Percentiles rank a stretch among this genome's conserved stretches.
Conservation (phyloP, 1,140 invertebrate genomes). For the Diorhabda sublineata region DNA sequence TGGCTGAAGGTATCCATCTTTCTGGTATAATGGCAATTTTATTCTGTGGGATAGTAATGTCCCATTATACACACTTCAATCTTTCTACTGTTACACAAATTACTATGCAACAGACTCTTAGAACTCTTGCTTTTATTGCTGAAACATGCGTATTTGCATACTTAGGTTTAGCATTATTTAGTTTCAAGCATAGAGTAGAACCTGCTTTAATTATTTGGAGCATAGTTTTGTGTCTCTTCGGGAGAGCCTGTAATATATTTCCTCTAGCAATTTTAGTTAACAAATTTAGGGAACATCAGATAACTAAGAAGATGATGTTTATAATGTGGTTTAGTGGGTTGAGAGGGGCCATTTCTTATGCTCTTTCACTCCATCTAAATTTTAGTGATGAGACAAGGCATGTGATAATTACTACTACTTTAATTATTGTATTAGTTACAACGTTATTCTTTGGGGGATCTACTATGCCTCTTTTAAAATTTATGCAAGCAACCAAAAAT, state of each 20-base stretch:
- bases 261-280: conserved; percentile 91
- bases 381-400: conserved; percentile 90
- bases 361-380: conserved; percentile 92
- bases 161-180: conserved; percentile 94
- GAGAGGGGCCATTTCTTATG: conserved; percentile 96
- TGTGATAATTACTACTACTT: conserved; percentile 94
- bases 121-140: conserved; percentile 95
- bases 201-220: conserved; percentile 88
- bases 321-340: conserved; percentile 99
- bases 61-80: conserved; percentile 98
- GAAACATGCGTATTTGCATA: conserved; percentile 99
- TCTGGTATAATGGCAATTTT: conserved; percentile 99
- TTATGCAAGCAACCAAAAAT: conserved; percentile 61
- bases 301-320: conserved; percentile 97
- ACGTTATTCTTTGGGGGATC: conserved; percentile 91
- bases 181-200: conserved; percentile 82
- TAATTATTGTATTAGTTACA: conserved; percentile 95
- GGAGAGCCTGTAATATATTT: conserved; percentile 95
- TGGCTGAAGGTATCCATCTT: conserved; percentile 95
- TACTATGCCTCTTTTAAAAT: conserved; percentile 93
- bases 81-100: conserved; percentile 97
- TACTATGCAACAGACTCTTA: conserved; percentile 98
- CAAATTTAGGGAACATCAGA: conserved; percentile 94
- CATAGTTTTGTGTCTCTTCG: conserved; percentile 85
- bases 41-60: conserved; percentile 99